Evolutionary conservation across 2,888 invertebrate genomes (phyloP), one percentile per base, ranked within the genome.

Genomic region (Ommatoiulus sabulosus): DNA sequence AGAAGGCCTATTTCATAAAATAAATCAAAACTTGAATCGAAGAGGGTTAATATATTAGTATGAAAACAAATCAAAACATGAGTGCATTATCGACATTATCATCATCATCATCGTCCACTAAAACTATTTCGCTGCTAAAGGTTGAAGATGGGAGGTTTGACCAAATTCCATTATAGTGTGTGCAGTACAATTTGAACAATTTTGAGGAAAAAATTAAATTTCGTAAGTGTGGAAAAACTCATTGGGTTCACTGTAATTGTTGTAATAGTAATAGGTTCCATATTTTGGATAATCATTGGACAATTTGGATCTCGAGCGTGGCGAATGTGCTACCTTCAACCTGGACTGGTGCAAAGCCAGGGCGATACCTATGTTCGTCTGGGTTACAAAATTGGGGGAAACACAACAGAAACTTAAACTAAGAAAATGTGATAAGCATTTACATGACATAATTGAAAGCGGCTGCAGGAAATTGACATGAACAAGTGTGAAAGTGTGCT

Each of bases 381-480:
- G 48, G 44, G 88, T 63, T 35, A 24, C n/a, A 48, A 24, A 46
- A 84, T 72, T 80, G 85, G 85, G 24, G 44, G 84, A 88, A 88
- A 85, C 88, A 88, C 88, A 88, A 88, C 88, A 88, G 88, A 88
- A 88, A 87, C 87, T 87, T 87, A 87, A 87, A 87, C 87, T 87
- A 87, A 87, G 87, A 87, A 44, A 87, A 63, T 87, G 57, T 20
- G n/a, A 87, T 57, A 87, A 20, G 48, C 24, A 87, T 87, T 20
- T 52, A 87, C 48, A 48, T 48, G 48, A 48, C 48, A 48, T 48
- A 48, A 48, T 48, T 48, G 48, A 84, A 35, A 84, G 84, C 43
- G 17, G 43, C 84, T 35, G 84, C 24, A 48, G 48, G 48, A 48
- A 48, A 84, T 8, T 84, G 17, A 84, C 84, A 84, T 35, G 24